Conservation (phyloP, 1,140 invertebrate genomes). For the Zaprionus davidi region DNA sequence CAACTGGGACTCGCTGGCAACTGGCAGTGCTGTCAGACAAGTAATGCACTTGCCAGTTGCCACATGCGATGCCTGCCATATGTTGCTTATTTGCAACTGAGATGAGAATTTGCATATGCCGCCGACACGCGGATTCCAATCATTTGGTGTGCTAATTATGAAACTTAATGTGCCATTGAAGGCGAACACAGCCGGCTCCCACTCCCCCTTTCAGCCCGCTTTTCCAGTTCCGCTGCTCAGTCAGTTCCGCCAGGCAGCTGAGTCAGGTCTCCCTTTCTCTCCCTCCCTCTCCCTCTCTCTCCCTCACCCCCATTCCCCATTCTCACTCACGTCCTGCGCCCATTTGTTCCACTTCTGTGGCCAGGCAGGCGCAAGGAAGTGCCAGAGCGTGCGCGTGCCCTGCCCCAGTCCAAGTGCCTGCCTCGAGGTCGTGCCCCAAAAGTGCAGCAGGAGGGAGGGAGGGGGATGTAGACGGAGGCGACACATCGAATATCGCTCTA, state of each 20-base stretch:
- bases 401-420: background rate
- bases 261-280: conserved; percentile 29
- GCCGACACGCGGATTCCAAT: conserved; percentile 54
- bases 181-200: conserved; percentile 30
- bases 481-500: conserved; percentile 3
- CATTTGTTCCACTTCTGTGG: conserved; percentile 83
- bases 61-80: conserved; percentile 60
- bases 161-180: conserved; percentile 77
- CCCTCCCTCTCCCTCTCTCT: conserved; percentile 3
- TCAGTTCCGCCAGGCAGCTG: conserved; percentile 50
- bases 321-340: conserved; percentile 67
- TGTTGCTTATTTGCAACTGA: conserved; percentile 72
- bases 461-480: background rate
- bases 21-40: conserved; percentile 14
- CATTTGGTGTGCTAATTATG: conserved; percentile 80
- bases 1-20: conserved; percentile 56
- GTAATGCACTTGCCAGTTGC: conserved; percentile 60
- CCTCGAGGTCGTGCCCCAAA: background rate
- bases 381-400: conserved; percentile 78
- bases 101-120: conserved; percentile 54
- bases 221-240: conserved; percentile 47
- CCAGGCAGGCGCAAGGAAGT: conserved; percentile 79
- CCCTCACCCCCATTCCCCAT: no score
- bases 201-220: background rate
- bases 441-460: background rate